Evolutionary conservation across 2,797 vertebrate genomes (phyloP), one percentile per base, ranked within the genome.

Genomic region (Melanotaenia pygmaea): DNA sequence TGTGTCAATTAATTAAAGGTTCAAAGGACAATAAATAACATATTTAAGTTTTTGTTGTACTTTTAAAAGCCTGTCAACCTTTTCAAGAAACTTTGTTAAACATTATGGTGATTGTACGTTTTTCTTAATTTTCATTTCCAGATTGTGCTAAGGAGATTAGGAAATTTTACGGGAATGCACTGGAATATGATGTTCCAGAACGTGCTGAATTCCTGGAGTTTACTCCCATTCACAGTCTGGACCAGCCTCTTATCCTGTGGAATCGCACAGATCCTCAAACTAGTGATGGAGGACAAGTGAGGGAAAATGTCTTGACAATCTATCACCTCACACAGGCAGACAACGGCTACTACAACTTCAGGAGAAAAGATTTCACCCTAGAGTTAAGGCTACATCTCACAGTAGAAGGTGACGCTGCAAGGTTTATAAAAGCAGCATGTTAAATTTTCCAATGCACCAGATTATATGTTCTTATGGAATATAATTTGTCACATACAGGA

Each of bases 331-430:
- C 54, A 6, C 88, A 74, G 40, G 13, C 1, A 37, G 83, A 92
- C 82, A 72, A 0, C 0, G 90, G 91, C 45, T 83, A 47, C 82
- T 92, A 92, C 76, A 82, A 47, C 24, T 30, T 87, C 20, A 78
- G 81, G 47, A 0, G 0, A 22, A 58, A 56, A 18, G 47, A 80
- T 54, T 11, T 61, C 3, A 3, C 2, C 45, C 7, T 91, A 26
- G 0, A 54, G 13, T 20, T 3, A 0, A 74, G 80, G 60, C 30
- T 6, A 10, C n/a, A 1, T 34, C 50, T 92, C 1, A 7, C 0
- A 1, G 80, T 92, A 6, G 0, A 72, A 76, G 89, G 91, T 92
- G n/a, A 84, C 32, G 10, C 12, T 20, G n/a, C n/a, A 26, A 67
- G 34, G 14, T 62, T 30, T 7, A n/a, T 43, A 16, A 43, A 43